Evolutionary conservation across 1,140 invertebrate species (phyloP), one percentile per base, ranked within the genome.

Genomic region (Reticulitermes speratus): DNA sequence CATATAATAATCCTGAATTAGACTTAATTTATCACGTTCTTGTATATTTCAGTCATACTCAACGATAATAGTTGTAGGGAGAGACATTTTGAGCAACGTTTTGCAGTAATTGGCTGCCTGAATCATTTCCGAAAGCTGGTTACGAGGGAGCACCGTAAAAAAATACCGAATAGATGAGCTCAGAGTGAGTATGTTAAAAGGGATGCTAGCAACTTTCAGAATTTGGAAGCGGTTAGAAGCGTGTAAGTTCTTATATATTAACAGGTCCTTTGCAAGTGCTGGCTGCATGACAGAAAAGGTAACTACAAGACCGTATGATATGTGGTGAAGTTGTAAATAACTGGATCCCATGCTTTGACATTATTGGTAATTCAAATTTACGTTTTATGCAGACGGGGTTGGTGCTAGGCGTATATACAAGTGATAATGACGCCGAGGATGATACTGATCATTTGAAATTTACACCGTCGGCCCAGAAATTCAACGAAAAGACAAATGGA

Each of bases 351-450:
- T 75, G 7, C 25, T 75, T 5, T 8, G n/a, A n/a, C 25, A 30
- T 75, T 30, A 75, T 25, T 25, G 14, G n/a, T 30, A 30, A 75
- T 30, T 75, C 5, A 75, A n/a, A 30, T 82, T 55, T 88, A 86
- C 84, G 44, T 87, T 88, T 87, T 89, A 91, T 92, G 84, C 89
- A 92, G 91, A 93, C 91, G 89, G 93, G 93, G 82, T 87, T 94
- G 52, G 92, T 94, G 52, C 89, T 94, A 81, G 94, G 94, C 87
- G 90, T 93, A 48, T 94, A 94, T 88, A 90, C 90, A 83, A 38
- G 38, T 38, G 5, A 38, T 38, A 38, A 38, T 38, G 38, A 38
- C 5, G 88, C 84, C 44, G 52, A 87, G 87, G 59, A 87, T 87
- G 21, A 87, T 87, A 65, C 84, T 85, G 87, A 82, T 84, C 16